A percentile compares a stretch with the other conserved stretches of the same genome.
Conservation (phyloP, 2,797 vertebrate genomes). For the Enteromius radiatus region DNA sequence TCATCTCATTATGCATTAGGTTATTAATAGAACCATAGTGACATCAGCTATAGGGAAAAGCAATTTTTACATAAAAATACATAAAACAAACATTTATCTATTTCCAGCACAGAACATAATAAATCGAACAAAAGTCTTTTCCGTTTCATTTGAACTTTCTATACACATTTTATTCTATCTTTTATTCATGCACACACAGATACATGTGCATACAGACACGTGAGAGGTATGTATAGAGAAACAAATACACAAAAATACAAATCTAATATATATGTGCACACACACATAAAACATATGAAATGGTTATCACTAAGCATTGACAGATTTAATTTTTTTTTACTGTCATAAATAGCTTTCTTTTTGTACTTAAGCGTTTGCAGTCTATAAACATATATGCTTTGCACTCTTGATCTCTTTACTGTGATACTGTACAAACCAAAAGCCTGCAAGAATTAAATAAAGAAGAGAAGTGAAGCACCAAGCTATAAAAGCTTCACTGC, state of each 20-base stretch:
- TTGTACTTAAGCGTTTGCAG: neutral
- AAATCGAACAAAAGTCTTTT: neutral
- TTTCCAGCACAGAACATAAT: neutral
- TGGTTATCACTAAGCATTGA: neutral
- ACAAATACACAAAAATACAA: neutral
- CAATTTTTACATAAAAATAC: conserved; percentile 10
- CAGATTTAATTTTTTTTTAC: neutral
- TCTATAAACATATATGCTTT: neutral
- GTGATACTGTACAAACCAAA: neutral
- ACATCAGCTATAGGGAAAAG: conserved; percentile 51
- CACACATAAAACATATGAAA: neutral
- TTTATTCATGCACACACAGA: neutral
- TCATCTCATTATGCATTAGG: conserved; percentile 51
- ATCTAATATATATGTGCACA: neutral
- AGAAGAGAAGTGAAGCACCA: neutral
- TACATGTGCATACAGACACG: no score
- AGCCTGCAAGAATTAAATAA: neutral
- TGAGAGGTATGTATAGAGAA: neutral
- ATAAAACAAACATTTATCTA: neutral
- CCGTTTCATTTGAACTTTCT: neutral
- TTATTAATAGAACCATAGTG: conserved; percentile 60
- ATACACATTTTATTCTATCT: neutral
- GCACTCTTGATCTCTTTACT: neutral
- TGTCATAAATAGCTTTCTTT: neutral
- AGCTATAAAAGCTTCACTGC: neutral